Conservation (phyloP, 2,888 invertebrate species). For the Maniola hyperantus region DNA sequence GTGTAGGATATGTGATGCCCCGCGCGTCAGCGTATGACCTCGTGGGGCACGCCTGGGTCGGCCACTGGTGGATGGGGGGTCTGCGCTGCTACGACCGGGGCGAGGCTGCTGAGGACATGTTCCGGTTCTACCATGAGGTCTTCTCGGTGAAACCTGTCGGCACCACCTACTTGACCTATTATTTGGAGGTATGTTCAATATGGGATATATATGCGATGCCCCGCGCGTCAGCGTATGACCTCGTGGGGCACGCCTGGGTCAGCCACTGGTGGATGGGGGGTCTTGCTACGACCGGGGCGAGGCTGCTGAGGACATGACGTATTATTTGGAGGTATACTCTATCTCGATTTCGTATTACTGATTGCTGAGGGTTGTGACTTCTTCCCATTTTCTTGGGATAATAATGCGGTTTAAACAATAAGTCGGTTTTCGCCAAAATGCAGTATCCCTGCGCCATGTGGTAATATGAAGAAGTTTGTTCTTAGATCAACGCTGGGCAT, state of each 20-base stretch:
- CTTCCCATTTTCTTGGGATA: too few relatives aligned
- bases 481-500: conserved; percentile 42
- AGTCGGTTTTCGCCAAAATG: too few relatives aligned
- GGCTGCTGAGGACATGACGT: conserved; percentile 55
- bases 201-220: conserved; percentile 62
- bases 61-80: conserved; percentile 75
- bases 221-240: conserved; percentile 50
- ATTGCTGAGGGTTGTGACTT: too few relatives aligned
- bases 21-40: conserved; percentile 51
- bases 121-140: conserved; percentile 69
- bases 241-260: conserved; percentile 56
- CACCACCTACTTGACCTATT: conserved; percentile 54
- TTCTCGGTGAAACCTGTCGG: conserved; percentile 56
- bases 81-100: conserved; percentile 66
- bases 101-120: conserved; percentile 55
- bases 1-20: conserved; percentile 62
- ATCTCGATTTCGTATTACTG: too few relatives aligned
- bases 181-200: conserved; percentile 55
- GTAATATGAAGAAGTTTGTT: neutral
- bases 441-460: too few relatives aligned
- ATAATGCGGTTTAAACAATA: too few relatives aligned
- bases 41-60: conserved; percentile 59
- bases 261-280: conserved; percentile 77
- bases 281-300: conserved; percentile 66
- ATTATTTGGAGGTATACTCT: conserved; percentile 61